Conservation (phyloP, 2,113 vertebrate genomes). For the Pseudopodoces humilis region DNA sequence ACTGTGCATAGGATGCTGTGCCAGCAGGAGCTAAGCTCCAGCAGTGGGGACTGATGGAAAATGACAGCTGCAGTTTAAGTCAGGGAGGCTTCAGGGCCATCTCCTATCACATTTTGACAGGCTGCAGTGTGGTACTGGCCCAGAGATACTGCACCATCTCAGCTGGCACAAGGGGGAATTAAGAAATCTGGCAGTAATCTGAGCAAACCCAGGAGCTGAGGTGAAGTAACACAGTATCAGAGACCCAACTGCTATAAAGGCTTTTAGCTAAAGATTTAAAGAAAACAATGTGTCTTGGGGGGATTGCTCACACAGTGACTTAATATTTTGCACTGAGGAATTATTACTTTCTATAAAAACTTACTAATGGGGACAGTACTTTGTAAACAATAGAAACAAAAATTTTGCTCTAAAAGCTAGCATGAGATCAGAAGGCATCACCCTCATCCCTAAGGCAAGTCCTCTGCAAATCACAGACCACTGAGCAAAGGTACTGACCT, state of each 20-base stretch:
- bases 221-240: neutral
- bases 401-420: neutral
- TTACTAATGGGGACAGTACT: neutral
- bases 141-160: neutral
- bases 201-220: neutral
- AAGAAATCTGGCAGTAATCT: constrained; percentile 39
- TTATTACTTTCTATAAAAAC: neutral
- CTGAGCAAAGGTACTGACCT: neutral
- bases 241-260: neutral
- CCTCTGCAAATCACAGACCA: neutral
- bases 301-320: neutral
- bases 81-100: constrained; percentile 43
- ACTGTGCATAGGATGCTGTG: neutral
- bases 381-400: neutral
- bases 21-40: constrained; percentile 42
- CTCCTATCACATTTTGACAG: constrained; percentile 60
- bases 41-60: constrained; percentile 23
- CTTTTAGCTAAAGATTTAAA: neutral
- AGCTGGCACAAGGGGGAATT: neutral
- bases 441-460: neutral
- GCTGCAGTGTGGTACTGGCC: constrained; percentile 17
- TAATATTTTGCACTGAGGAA: neutral
- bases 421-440: neutral
- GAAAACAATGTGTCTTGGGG: neutral
- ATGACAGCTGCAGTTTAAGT: constrained; percentile 56